Evolutionary conservation across 1,140 invertebrate species (phyloP).

Genomic region (Epicauta chinensis): DNA sequence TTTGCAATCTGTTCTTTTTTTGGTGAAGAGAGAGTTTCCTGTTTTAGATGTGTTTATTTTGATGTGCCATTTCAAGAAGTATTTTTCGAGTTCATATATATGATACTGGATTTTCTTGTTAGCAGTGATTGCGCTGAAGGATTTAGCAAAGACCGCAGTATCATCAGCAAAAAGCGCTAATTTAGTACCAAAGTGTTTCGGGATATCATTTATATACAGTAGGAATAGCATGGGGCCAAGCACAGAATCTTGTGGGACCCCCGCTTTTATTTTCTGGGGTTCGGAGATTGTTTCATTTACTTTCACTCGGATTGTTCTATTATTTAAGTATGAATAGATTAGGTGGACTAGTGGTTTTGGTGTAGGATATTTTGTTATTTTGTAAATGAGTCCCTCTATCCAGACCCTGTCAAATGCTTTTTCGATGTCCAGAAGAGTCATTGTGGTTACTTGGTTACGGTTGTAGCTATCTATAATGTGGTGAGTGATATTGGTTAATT

Average conservation of each 20-base stretch:
- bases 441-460: constrained; percentile 19
- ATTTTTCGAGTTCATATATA: no score
- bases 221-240: no score
- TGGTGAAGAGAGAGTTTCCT: background rate
- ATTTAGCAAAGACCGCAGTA: constrained; percentile 27
- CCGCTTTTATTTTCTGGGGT: no score
- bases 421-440: constrained; percentile 28
- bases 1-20: constrained; percentile 14
- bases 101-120: no score
- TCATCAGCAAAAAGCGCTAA: constrained; percentile 36
- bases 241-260: no score
- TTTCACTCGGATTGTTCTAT: no score
- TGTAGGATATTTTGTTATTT: no score
- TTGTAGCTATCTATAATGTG: constrained; percentile 36
- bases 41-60: constrained; percentile 17
- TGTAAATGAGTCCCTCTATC: no score
- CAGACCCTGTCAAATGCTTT: no score
- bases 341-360: no score
- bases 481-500: constrained; percentile 36
- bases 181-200: constrained; percentile 15
- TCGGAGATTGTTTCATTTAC: no score
- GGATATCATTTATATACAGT: constrained; percentile 26
- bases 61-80: constrained; percentile 9
- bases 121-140: constrained; percentile 11
- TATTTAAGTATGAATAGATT: no score